These are phyloP conservation scores for Notocelia uddmanniana DNA, from an alignment of 2,888 invertebrate species.

Conservation along the genomic window DNA sequence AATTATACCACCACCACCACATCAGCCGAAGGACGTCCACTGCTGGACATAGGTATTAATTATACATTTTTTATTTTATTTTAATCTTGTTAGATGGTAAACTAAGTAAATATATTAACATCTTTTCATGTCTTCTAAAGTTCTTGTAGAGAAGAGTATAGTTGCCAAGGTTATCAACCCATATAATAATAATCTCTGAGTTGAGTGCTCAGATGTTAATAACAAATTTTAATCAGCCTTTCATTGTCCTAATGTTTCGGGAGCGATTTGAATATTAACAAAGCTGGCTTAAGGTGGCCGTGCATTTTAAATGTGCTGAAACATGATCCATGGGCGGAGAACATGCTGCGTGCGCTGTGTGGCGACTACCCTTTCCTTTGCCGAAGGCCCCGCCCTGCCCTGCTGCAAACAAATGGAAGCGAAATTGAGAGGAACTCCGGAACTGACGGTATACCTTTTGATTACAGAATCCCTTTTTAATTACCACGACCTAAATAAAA, in stretches of 20 bases:
- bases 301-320: slow-evolving; percentile 43
- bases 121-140: background rate
- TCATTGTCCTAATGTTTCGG: slow-evolving; percentile 36
- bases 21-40: no score
- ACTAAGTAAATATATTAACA: background rate
- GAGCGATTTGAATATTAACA: slow-evolving; percentile 38
- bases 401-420: slow-evolving; percentile 83
- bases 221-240: slow-evolving; percentile 37
- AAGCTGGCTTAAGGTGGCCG: slow-evolving; percentile 36
- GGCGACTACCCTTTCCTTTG: slow-evolving; percentile 74
- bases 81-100: background rate
- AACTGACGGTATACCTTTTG: slow-evolving; percentile 84
- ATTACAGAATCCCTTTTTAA: slow-evolving; percentile 86
- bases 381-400: slow-evolving; percentile 74
- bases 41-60: no score
- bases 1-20: no score
- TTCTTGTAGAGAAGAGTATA: background rate
- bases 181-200: background rate
- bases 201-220: slow-evolving; percentile 12
- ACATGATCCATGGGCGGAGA: slow-evolving; percentile 30
- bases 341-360: slow-evolving; percentile 37
- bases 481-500: slow-evolving; percentile 84
- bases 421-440: slow-evolving; percentile 84
- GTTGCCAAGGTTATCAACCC: background rate
- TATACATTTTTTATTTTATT: no score